A percentile compares a stretch with the other conserved stretches of the same genome.
Evolutionary conservation across 2,888 invertebrate genomes (phyloP).

Genomic region (Acanthosoma haemorrhoidale): DNA sequence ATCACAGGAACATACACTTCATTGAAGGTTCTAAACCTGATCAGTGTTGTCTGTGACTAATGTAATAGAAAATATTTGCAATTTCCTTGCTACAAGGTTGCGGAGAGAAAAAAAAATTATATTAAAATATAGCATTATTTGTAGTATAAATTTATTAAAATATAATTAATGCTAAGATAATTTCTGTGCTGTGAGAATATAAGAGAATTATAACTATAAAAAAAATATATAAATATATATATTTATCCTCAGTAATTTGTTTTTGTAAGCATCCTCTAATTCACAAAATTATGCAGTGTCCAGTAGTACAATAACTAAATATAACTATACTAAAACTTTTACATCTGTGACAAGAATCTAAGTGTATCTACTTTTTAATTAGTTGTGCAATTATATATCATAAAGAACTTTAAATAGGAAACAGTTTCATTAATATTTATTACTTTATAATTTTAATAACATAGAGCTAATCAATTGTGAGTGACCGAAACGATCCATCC

Average conservation of each 20-base stretch:
- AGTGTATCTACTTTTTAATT: too few relatives aligned
- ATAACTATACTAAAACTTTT: too few relatives aligned
- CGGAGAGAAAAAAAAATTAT: neutral
- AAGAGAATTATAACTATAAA: neutral
- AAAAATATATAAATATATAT: slow-evolving; percentile 12
- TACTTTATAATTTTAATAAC: neutral
- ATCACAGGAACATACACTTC: slow-evolving; percentile 1
- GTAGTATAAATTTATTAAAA: slow-evolving; percentile 13
- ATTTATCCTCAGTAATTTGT: slow-evolving; percentile 11
- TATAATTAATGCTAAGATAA: slow-evolving; percentile 25
- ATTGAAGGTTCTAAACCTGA: slow-evolving; percentile 16
- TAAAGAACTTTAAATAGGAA: too few relatives aligned
- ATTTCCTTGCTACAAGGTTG: neutral
- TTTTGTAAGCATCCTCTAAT: neutral
- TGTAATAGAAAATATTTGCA: neutral
- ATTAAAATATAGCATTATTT: slow-evolving; percentile 7
- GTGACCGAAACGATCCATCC: slow-evolving; percentile 56
- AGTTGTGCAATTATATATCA: too few relatives aligned
- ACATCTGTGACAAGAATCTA: too few relatives aligned
- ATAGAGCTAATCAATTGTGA: slow-evolving; percentile 54
- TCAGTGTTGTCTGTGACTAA: slow-evolving; percentile 16
- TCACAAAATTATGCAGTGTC: too few relatives aligned
- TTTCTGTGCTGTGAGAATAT: slow-evolving; percentile 28
- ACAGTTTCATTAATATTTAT: neutral
- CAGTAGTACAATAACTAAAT: too few relatives aligned